A percentile compares a stretch with the other conserved stretches of the same genome.
phyloP scores from a whole-genome alignment of 2,113 vertebrate genomes.

The Percina caprodes region DNA sequence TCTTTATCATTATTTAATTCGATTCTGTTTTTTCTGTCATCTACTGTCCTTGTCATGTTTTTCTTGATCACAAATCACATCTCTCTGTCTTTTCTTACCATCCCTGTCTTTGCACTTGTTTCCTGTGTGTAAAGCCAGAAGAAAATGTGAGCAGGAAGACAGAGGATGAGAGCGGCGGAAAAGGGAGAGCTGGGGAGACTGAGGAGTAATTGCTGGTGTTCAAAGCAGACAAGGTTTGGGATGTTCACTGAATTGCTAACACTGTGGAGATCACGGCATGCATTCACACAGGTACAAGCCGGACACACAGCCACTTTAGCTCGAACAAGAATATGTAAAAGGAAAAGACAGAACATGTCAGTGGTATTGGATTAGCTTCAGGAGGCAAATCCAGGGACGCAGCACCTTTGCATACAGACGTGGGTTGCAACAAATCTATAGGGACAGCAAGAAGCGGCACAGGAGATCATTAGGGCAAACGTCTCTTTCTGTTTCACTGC shows the following conservation, averaged over 20 bases:
- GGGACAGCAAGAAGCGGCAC: conserved; percentile 60
- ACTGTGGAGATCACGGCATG: conserved; percentile 61
- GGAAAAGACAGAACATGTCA: conserved; percentile 40
- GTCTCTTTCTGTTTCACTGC: conserved; percentile 67
- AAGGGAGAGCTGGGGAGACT: conserved; percentile 36
- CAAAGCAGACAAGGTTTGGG: conserved; percentile 67
- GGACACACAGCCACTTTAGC: conserved; percentile 56
- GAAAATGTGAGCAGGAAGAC: conserved; percentile 53
- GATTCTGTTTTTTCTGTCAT: background rate
- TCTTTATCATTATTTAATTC: conserved; percentile 11
- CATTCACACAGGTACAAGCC: conserved; percentile 56
- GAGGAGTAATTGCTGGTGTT: conserved; percentile 75
- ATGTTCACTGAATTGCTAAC: conserved; percentile 74
- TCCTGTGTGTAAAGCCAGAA: conserved; percentile 21
- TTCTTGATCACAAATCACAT: conserved; percentile 43
- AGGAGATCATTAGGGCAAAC: conserved; percentile 71
- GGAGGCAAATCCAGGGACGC: conserved; percentile 44
- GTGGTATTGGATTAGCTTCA: conserved; percentile 50
- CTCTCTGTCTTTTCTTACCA: conserved; percentile 13
- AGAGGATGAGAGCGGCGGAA: conserved; percentile 33
- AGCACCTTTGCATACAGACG: conserved; percentile 43
- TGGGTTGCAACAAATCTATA: conserved; percentile 59
- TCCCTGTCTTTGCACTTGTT: conserved; percentile 36
- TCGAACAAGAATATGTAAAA: conserved; percentile 39
- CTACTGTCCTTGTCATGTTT: conserved; percentile 10